phyloP scores from a whole-genome alignment of 64 coral and sea anemone species.

The Acropora tenuis region DNA sequence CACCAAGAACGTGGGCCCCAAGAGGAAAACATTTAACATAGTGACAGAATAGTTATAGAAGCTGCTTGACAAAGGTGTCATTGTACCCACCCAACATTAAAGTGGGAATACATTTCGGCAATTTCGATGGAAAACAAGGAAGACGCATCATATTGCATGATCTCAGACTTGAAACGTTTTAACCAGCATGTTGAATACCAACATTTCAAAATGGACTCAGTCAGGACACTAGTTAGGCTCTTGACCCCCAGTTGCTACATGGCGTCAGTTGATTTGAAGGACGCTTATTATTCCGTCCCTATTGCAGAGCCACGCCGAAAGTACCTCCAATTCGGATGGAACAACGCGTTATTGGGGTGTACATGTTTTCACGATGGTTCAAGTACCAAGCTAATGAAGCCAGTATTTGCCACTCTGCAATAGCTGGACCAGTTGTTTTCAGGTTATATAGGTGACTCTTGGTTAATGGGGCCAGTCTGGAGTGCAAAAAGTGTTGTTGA shows the following conservation, averaged over 20 bases:
- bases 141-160: constrained; percentile 38
- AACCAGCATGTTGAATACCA: constrained; percentile 27
- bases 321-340: too few species aligned
- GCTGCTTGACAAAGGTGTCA: constrained; percentile 37
- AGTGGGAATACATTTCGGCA: constrained; percentile 38
- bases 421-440: background rate
- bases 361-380: background rate
- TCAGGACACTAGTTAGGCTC: constrained; percentile 10
- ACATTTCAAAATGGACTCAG: constrained; percentile 53
- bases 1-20: background rate
- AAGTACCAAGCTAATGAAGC: constrained; percentile 12
- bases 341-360: too few species aligned
- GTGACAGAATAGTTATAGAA: constrained; percentile 30
- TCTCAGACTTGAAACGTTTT: constrained; percentile 22
- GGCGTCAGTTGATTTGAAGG: constrained; percentile 4
- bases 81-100: constrained; percentile 40
- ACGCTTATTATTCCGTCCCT: background rate
- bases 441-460: background rate
- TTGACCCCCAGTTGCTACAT: constrained; percentile 31
- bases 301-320: too few species aligned
- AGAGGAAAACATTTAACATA: constrained; percentile 24
- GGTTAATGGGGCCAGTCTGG: too few species aligned
- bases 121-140: constrained; percentile 32
- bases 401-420: constrained; percentile 22
- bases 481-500: too few species aligned